These are phyloP conservation scores for Alectoris magna DNA, from an alignment of 2,797 vertebrate species.

Conservation along the genomic window DNA sequence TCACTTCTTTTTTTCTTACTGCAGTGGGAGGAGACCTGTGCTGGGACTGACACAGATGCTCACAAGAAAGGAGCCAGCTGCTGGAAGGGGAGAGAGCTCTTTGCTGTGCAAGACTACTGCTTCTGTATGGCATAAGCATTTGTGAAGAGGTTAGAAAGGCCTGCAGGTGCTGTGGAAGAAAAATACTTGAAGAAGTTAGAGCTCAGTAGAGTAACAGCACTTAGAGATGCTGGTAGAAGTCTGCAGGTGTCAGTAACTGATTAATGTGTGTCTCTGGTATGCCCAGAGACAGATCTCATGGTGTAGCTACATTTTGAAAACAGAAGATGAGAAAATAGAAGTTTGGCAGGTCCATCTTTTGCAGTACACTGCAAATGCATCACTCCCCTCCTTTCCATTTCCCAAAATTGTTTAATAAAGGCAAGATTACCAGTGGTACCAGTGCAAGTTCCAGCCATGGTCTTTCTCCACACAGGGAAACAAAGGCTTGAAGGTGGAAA, in stretches of 20 bases:
- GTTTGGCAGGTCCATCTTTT: not conserved
- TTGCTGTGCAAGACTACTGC: not conserved
- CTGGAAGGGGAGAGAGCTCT: not conserved
- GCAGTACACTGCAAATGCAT: not conserved
- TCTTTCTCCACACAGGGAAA: slow-evolving; percentile 9
- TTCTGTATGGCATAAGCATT: not conserved
- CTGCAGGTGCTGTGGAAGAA: not conserved
- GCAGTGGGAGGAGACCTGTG: not conserved
- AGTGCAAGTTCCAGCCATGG: not conserved
- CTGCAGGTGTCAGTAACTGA: not conserved
- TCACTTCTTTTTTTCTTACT: not conserved
- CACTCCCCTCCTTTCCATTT: not conserved
- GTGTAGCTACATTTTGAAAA: not conserved
- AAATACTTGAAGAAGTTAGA: not conserved
- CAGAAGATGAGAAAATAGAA: not conserved
- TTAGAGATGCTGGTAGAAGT: not conserved
- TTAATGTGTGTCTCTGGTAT: not conserved
- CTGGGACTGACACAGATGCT: not conserved
- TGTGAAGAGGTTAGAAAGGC: not conserved
- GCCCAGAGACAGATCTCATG: not conserved
- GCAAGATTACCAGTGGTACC: not conserved
- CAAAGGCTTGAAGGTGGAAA: slow-evolving; percentile 33
- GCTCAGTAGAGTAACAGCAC: not conserved
- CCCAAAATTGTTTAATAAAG: not conserved
- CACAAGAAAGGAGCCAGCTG: not conserved